These are phyloP conservation scores for Pontoporia blainvillei DNA, from an alignment of 2,113 vertebrate species.

Conservation along the genomic window DNA sequence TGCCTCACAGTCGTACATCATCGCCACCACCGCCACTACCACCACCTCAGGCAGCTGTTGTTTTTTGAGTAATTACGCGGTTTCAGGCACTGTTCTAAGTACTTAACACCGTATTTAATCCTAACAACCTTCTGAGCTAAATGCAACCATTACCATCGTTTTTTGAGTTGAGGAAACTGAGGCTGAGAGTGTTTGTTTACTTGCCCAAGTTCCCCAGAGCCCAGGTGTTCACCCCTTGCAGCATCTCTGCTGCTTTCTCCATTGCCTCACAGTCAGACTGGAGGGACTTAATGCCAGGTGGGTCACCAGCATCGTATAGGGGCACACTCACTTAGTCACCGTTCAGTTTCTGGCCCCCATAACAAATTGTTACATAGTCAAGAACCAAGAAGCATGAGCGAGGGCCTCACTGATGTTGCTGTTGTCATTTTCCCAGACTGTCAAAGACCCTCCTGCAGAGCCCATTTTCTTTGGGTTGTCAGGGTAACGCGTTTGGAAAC, in stretches of 20 bases:
- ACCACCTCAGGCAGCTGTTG: accelerated
- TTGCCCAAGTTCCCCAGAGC: neutral
- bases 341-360: accelerated
- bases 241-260: neutral
- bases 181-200: neutral
- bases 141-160: accelerated
- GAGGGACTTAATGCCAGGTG: accelerated
- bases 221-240: neutral
- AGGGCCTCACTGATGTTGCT: neutral
- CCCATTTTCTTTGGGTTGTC: conserved; percentile 1
- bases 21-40: accelerated
- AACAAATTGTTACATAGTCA: neutral
- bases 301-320: accelerated
- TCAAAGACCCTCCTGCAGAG: neutral
- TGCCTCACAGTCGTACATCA: neutral
- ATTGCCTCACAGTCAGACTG: accelerated
- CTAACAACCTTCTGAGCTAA: neutral
- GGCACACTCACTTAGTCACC: too few species aligned
- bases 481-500: conserved; percentile 44
- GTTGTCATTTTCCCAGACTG: neutral
- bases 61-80: neutral
- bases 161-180: neutral
- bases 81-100: neutral
- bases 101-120: neutral
- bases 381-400: neutral